Percentiles rank a stretch among this genome's conserved stretches.
Evolutionary conservation across 1,140 invertebrate species (phyloP).

Genomic region (Euura saliciscinereae): DNA sequence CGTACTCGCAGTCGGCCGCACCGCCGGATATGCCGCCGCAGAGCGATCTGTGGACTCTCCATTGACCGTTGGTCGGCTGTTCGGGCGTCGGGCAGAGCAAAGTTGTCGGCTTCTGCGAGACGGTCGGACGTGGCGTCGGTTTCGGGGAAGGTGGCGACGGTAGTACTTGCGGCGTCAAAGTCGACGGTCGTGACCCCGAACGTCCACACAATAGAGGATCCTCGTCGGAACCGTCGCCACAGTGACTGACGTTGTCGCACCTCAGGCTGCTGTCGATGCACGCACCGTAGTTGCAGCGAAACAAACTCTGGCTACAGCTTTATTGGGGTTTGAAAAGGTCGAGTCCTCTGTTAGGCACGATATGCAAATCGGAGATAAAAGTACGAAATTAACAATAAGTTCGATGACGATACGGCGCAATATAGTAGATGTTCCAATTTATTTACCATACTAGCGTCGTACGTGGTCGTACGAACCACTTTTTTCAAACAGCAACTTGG

Average conservation of each 20-base stretch:
- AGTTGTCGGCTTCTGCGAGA: not conserved
- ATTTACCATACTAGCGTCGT: too few relatives aligned
- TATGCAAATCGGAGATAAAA: too few relatives aligned
- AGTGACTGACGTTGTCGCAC: conserved; percentile 67
- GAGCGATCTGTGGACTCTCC: conserved; percentile 40
- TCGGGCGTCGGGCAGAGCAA: conserved; percentile 36
- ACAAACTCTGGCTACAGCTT: conserved; percentile 53
- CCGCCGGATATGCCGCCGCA: conserved; percentile 21
- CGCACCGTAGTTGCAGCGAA: conserved; percentile 66
- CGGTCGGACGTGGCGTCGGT: not conserved
- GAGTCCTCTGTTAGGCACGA: too few relatives aligned
- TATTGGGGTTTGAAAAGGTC: conserved; percentile 35
- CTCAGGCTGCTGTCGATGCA: conserved; percentile 62
- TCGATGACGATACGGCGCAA: too few relatives aligned
- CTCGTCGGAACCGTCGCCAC: conserved; percentile 75
- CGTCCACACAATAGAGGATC: not conserved
- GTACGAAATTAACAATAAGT: too few relatives aligned
- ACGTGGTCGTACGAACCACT: too few relatives aligned
- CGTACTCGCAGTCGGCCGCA: conserved; percentile 31
- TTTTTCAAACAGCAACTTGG: too few relatives aligned
- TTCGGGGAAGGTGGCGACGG: not conserved
- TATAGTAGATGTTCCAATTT: too few relatives aligned
- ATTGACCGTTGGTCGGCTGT: conserved; percentile 44
- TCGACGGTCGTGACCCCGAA: not conserved
- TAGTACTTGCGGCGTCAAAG: conserved; percentile 10